A percentile compares a stretch with the other conserved stretches of the same genome.
These are phyloP conservation scores for Drosophila siamana DNA, from an alignment of 2,888 invertebrate genomes.

Conservation along the genomic window DNA sequence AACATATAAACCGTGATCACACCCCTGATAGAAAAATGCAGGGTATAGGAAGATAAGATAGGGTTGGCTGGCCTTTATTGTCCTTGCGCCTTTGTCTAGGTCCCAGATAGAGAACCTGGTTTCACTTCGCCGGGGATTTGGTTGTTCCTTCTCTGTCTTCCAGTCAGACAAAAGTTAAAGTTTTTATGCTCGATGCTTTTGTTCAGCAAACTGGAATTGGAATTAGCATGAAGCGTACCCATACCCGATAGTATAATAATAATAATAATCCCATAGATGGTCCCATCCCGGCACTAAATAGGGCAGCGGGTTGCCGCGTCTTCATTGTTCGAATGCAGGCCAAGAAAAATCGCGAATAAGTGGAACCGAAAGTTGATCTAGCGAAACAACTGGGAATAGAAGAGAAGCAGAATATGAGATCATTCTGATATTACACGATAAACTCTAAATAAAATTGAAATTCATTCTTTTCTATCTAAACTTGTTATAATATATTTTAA, in stretches of 20 bases:
- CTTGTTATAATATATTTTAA: neutral
- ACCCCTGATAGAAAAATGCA: neutral
- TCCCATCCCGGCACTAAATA: slow-evolving; percentile 36
- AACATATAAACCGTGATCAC: neutral
- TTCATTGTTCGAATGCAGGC: slow-evolving; percentile 37
- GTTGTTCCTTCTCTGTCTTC: slow-evolving; percentile 18
- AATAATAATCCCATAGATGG: slow-evolving; percentile 52
- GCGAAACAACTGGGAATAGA: neutral
- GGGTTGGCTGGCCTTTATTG: slow-evolving; percentile 48
- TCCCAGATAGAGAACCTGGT: slow-evolving; percentile 28
- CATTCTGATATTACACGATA: neutral
- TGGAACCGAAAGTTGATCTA: slow-evolving; percentile 9
- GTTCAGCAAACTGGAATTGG: slow-evolving; percentile 71
- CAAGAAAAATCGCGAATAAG: slow-evolving; percentile 31
- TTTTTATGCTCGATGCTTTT: slow-evolving; percentile 67
- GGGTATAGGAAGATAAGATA: slow-evolving; percentile 41
- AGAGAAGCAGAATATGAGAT: neutral
- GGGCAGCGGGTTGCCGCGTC: slow-evolving; percentile 53
- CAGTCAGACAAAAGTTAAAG: slow-evolving; percentile 72
- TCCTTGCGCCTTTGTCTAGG: slow-evolving; percentile 42
- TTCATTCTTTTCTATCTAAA: neutral
- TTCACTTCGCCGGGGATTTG: slow-evolving; percentile 17
- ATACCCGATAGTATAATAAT: slow-evolving; percentile 32
- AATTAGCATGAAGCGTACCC: slow-evolving; percentile 61
- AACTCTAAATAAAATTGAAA: neutral